These are phyloP conservation scores for Watsonalla binaria DNA, from an alignment of 2,888 invertebrate species.

Conservation along the genomic window DNA sequence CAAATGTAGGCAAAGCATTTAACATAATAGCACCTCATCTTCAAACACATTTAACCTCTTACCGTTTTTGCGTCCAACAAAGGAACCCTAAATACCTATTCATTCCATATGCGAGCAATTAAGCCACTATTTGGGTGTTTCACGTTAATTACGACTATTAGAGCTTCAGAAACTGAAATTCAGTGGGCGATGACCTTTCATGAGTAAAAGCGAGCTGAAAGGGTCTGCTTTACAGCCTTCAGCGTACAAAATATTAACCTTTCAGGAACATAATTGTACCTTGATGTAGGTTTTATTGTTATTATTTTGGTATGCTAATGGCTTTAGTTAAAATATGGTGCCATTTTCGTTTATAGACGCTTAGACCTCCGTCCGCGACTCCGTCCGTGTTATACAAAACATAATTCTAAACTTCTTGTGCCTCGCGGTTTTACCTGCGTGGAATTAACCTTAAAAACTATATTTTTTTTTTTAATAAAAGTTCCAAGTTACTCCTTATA, in stretches of 20 bases:
- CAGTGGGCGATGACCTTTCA: slow-evolving; percentile 2
- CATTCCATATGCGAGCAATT: slow-evolving; percentile 8
- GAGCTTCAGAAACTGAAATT: slow-evolving; percentile 3
- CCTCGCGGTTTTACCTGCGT: no score
- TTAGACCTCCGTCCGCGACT: no score
- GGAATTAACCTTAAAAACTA: no score
- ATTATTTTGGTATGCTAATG: no score
- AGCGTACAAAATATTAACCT: not conserved
- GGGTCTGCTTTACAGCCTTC: not conserved
- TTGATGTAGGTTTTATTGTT: not conserved
- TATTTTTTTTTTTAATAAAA: no score
- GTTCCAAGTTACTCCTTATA: no score
- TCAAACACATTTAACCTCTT: not conserved
- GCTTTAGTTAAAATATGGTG: no score
- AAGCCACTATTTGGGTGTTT: slow-evolving; percentile 6
- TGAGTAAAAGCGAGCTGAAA: not conserved
- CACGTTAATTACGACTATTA: slow-evolving; percentile 8
- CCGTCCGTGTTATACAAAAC: no score
- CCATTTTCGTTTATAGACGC: no score
- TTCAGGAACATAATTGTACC: not conserved
- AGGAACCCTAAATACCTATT: not conserved
- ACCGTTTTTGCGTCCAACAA: slow-evolving; percentile 1
- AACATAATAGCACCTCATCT: no score
- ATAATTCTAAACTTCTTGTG: no score
- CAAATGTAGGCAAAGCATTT: no score